These are phyloP conservation scores for Gallinago jamesoni DNA, from an alignment of 2,113 vertebrate species.

Conservation along the genomic window DNA sequence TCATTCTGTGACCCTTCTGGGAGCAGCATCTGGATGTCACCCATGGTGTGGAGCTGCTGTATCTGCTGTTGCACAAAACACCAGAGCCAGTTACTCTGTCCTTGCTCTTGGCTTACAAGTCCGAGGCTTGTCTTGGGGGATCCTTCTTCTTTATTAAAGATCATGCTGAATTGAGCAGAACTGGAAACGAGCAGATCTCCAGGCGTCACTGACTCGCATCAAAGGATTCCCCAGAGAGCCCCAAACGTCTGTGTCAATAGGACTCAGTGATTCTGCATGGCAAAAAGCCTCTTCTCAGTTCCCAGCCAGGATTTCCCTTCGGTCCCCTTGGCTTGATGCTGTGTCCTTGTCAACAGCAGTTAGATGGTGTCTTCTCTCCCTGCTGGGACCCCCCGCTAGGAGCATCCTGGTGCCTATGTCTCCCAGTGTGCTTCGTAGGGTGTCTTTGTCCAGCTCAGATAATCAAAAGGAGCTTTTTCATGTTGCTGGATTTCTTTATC, in stretches of 20 bases:
- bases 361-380: not conserved
- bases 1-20: not conserved
- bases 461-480: not conserved
- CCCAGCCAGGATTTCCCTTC: not conserved
- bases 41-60: not conserved
- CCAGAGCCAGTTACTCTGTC: no score
- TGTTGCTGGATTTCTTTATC: not conserved
- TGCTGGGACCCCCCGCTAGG: not conserved
- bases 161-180: not conserved
- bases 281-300: not conserved
- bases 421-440: accelerated
- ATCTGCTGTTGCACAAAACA: not conserved
- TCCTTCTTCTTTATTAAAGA: not conserved
- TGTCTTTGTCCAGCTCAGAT: not conserved
- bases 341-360: not conserved
- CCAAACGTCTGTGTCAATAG: not conserved
- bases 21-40: not conserved
- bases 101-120: not conserved
- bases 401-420: not conserved
- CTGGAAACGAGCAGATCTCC: not conserved
- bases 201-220: not conserved
- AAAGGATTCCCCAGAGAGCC: not conserved
- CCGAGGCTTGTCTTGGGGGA: accelerated
- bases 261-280: not conserved
- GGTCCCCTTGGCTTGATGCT: not conserved